Evolutionary conservation across 2,113 vertebrate genomes (phyloP), one percentile per base, ranked within the genome.

Genomic region (Sakesphorus luctuosus): DNA sequence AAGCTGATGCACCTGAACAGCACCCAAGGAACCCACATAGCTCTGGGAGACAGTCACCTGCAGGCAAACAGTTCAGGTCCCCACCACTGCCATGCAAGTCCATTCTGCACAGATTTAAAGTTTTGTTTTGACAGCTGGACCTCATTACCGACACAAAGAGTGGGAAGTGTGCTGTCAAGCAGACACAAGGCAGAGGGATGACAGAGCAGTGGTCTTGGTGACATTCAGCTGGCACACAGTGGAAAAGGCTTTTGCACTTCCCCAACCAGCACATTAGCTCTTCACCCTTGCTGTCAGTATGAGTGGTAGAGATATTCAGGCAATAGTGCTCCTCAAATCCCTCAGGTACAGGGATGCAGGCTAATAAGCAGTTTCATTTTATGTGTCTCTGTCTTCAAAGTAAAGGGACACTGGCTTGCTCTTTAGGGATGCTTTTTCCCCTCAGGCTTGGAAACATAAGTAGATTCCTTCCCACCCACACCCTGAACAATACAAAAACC

Each of bases 251-350:
- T 87, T 69, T 90, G 75, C 84, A 56, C 71, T 87, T 88, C 53
- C 71, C 82, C 82, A 95, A 0, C 40, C 53, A 76, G 58, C 78
- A 75, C 49, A 76, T 93, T 79, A 93, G 40, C 92, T 83, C 49
- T 85, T 93, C 75, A 73, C 58, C 94, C 80, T 87, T 73, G 49
- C 82, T 93, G 78, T 79, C 92, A 94, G n/a, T 10, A 18, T 16
- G 58, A 87, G 28, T 26, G 31, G 78, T 63, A 40, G 35, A 87
- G 66, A 65, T 72, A 76, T 38, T 89, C 78, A 94, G 62, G 90
- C 62, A 68, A 16, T 33, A 79, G 68, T 29, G 75, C 31, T 83
- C 66, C 84, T 79, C 49, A 61, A 15, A 40, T 93, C 94, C 82
- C 82, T 79, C 78, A 91, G 78, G 74, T 83, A 68, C 18, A 66